phyloP scores from a whole-genome alignment of 2,113 vertebrate genomes.

The Gorsachius goisagi region DNA sequence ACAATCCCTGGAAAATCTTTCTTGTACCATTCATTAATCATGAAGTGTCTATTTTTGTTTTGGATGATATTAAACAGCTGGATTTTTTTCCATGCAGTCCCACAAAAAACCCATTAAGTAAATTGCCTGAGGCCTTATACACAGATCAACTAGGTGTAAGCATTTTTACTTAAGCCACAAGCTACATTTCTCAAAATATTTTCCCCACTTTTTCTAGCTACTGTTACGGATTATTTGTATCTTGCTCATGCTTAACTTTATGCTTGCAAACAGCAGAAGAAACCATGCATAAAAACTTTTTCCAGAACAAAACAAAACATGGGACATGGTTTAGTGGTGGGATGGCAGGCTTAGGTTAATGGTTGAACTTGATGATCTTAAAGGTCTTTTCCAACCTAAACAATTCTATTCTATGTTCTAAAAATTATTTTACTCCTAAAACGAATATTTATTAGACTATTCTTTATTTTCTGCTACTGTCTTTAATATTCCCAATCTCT shows the following conservation, averaged over 20 bases:
- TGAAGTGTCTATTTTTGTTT: slow-evolving; percentile 26
- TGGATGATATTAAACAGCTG: slow-evolving; percentile 10
- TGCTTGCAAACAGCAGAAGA: not conserved
- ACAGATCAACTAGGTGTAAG: not conserved
- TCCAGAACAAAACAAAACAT: not conserved
- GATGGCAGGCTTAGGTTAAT: too few species aligned
- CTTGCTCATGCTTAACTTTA: not conserved
- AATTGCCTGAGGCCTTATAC: not conserved
- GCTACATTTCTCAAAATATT: not conserved
- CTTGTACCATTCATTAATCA: slow-evolving; percentile 11
- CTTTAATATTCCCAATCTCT: not conserved
- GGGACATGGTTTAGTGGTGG: too few species aligned
- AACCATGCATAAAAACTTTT: not conserved
- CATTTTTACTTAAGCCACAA: not conserved
- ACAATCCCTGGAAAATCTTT: slow-evolving; percentile 32
- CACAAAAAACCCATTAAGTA: slow-evolving; percentile 6
- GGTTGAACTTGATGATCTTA: too few species aligned
- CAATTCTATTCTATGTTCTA: not conserved
- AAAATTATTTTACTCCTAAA: not conserved
- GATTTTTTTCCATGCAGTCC: not conserved
- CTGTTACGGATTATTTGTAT: not conserved
- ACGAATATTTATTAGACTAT: not conserved
- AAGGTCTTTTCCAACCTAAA: too few species aligned
- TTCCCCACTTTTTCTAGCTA: not conserved
- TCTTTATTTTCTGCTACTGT: not conserved